Percentiles rank a stretch among this genome's conserved stretches.
Conservation (phyloP, 2,113 vertebrate species). For the Muscicapa adusta region DNA sequence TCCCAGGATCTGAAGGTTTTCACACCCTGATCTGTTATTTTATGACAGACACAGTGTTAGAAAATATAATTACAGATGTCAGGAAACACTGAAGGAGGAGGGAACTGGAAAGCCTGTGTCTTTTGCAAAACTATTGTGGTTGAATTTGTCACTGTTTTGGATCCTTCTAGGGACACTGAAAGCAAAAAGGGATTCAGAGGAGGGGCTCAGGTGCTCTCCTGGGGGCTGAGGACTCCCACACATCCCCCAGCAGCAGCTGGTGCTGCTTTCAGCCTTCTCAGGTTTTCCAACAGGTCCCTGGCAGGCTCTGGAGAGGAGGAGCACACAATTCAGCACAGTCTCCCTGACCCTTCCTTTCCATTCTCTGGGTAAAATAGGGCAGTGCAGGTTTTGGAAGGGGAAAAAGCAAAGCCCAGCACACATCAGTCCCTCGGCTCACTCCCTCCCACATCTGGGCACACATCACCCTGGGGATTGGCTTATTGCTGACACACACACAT, state of each 20-base stretch:
- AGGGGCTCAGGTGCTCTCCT: not conserved
- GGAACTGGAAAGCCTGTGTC: not conserved
- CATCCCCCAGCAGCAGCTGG: not conserved
- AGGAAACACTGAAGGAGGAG: not conserved
- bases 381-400: not conserved
- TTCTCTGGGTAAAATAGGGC: not conserved
- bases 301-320: not conserved
- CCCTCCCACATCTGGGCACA: not conserved
- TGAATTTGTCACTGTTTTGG: not conserved
- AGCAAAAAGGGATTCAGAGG: not conserved
- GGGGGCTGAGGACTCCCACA: not conserved
- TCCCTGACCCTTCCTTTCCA: not conserved
- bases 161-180: not conserved
- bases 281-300: not conserved
- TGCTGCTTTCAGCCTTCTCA: not conserved
- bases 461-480: not conserved
- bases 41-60: not conserved
- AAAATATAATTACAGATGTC: not conserved
- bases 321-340: not conserved
- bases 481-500: not conserved
- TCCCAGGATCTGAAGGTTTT: not conserved
- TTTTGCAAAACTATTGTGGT: not conserved
- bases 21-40: not conserved
- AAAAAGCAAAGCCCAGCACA: not conserved
- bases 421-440: accelerated